Percentiles rank a stretch among this genome's conserved stretches.
Conservation (phyloP, 2,113 vertebrate species). For the Cygnus buccinator region DNA sequence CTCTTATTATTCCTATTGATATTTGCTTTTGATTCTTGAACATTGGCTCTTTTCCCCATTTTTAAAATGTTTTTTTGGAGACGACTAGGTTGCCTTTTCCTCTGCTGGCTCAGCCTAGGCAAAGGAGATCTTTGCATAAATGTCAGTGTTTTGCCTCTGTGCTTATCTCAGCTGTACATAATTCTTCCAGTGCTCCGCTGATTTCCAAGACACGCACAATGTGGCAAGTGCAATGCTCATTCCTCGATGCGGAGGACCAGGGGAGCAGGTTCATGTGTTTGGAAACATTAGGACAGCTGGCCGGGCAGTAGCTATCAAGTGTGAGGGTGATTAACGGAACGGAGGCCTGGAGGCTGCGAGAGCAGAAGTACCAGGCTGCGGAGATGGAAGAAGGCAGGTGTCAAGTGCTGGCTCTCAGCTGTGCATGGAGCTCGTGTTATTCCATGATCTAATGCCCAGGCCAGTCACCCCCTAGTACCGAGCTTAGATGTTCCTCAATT, state of each 20-base stretch:
- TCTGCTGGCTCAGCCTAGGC: background rate
- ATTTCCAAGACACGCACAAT: background rate
- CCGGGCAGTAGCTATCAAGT: constrained; percentile 44
- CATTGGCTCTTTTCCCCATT: background rate
- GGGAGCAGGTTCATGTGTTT: background rate
- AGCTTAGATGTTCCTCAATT: background rate
- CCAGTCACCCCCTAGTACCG: background rate
- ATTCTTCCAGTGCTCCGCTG: background rate
- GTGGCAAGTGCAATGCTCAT: background rate
- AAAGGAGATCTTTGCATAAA: background rate
- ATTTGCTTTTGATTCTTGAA: background rate
- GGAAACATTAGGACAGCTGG: constrained; percentile 1
- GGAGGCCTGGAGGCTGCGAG: background rate
- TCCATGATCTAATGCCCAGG: constrained; percentile 15
- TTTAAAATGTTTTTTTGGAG: background rate
- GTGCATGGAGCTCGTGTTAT: background rate
- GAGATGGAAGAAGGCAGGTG: background rate
- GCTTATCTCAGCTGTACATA: background rate
- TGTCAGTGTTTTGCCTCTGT: accelerated
- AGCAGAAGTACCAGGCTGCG: background rate
- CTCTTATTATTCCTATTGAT: background rate
- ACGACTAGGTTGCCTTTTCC: background rate
- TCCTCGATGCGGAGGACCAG: background rate
- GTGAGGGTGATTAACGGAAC: constrained; percentile 36
- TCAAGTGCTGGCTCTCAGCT: constrained; percentile 48